Evolutionary conservation across 2,888 invertebrate genomes (phyloP), one percentile per base, ranked within the genome.

Genomic region (Rotaria sp.): DNA sequence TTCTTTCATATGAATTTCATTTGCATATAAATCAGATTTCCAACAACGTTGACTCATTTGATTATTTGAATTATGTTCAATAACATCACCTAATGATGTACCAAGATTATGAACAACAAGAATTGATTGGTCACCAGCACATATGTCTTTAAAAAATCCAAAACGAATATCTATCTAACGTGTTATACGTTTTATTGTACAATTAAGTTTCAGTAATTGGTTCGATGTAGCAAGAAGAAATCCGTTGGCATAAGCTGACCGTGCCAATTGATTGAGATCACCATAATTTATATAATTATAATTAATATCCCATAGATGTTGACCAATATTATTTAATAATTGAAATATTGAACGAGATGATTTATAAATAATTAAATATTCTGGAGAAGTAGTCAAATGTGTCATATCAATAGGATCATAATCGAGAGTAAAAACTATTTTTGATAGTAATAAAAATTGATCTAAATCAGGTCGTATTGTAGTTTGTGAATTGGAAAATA

Each of bases 61-160:
- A 80, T n/a, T 41, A 10, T 26, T 80, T 80, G 41, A 41, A 26
- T 45, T 45, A 80, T 80, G 80, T 45, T 80, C 41, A n/a, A 80
- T 45, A 45, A 80, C 80, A 80, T 80, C 80, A 45, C 45, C 80
- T 80, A 45, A 80, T 45, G 45, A 80, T 67, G 67, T 67, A 8
- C 41, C 45, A 8, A 80, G 45, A 80, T 26, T 45, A 80, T 80
- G 45, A 45, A 80, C n/a, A 80, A 80, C 26, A 45, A 26, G 2
- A 15, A 80, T 45, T 7, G 41, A 45, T 80, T 80, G 10, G 15
- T n/a, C n/a, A 80, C n/a, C 5, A 26, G 80, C 45, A n/a, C 45
- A 45, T 26, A 80, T n/a, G 24, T 45, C 80, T 45, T 80, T 80
- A 13, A 80, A 80, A 80, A 26, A 45, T 0, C 45, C 80, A 10